phyloP scores from a whole-genome alignment of 2,888 invertebrate species.

The Enchytraeus crypticus region DNA sequence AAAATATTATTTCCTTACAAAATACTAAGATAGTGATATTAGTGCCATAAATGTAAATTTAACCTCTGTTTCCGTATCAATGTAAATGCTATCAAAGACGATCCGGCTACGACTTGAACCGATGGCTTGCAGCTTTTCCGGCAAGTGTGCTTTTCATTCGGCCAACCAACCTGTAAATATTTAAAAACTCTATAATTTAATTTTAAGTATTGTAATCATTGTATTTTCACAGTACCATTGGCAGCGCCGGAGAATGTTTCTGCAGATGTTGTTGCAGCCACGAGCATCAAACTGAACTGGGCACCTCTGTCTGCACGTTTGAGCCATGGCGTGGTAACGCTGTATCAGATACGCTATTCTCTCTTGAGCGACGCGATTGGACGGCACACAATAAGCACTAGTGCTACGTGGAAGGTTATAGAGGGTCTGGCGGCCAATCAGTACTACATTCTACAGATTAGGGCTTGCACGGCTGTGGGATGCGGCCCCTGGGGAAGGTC shows the following conservation, averaged over 20 bases:
- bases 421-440: neutral
- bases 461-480: conserved; percentile 9
- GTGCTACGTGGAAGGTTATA: conserved; percentile 2
- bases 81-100: too few species aligned
- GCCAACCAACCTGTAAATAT: too few species aligned
- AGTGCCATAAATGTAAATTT: too few species aligned
- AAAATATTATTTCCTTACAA: too few species aligned
- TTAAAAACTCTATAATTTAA: too few species aligned
- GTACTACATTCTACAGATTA: conserved; percentile 8
- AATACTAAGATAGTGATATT: too few species aligned
- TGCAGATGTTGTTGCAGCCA: neutral
- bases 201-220: too few species aligned
- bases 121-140: too few species aligned
- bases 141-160: too few species aligned
- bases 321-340: conserved; percentile 7
- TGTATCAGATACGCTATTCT: conserved; percentile 10
- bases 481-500: conserved; percentile 14
- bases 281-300: conserved; percentile 8
- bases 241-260: conserved; percentile 12
- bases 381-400: conserved; percentile 13
- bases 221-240: conserved; percentile 5
- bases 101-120: too few species aligned
- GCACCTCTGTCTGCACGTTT: conserved; percentile 5
- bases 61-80: too few species aligned
- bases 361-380: conserved; percentile 5